Base-by-base conservation (phyloP, 2,888 invertebrate genomes). In the Diarsia brunnea region DNA sequence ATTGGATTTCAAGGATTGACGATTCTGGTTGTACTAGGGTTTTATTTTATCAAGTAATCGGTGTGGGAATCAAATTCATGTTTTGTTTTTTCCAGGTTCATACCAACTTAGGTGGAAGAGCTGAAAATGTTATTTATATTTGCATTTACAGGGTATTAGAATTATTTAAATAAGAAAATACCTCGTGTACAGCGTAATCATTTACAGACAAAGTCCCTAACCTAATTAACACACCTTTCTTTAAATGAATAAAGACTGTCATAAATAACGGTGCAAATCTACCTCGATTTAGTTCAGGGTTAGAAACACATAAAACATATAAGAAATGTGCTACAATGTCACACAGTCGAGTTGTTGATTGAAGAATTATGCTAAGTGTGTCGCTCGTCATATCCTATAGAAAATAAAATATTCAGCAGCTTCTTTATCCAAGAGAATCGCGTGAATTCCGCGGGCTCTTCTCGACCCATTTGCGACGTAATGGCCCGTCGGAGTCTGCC, bases 401-500 rank as follows among this genome's bases (percentile, higher is more conserved):
- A 82, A 85, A 85, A 81, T 78, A 84, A 82, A 84, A 86, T 86
- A 86, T 84, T 88, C 77, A 81, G 77, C 64, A 77, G 80, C 73
- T 79, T 84, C 84, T 84, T 90, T 90, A 89, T 92, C 88, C 89
- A 89, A 88, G 73, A 74, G 90, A 90, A 89, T 90, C 87, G 89
- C 84, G 88, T 85, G 89, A 90, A 92, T 92, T 89, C 89, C 82
- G 85, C 84, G 88, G 85, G 90, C 85, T 90, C 87, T 89, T 88
- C 90, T 88, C 91, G 89, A 89, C 88, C 91, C 93, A 93, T 94
- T 94, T 93, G 90, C 90, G 90, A 87, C 86, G 92, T 93, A 94
- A 94, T 93, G 93, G 93, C 84, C 87, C 91, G 91, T 88, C 87
- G 89, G 87, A 89, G 89, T 85, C 90, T 89, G 91, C 91, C 89